Conservation (phyloP, 2,113 vertebrate species). For the Amphilophus citrinellus region DNA sequence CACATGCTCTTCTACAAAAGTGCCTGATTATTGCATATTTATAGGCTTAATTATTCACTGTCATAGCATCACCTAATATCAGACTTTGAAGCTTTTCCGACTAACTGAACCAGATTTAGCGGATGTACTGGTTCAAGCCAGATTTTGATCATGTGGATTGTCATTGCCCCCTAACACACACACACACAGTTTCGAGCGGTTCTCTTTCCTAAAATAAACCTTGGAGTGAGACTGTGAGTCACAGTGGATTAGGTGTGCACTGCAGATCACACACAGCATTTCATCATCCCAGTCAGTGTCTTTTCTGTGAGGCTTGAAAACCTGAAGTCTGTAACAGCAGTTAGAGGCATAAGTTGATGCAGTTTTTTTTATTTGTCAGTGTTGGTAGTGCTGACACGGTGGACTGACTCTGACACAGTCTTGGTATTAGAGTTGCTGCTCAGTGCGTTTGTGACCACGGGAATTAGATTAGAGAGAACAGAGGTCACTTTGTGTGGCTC, state of each 20-base stretch:
- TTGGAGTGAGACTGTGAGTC: constrained; percentile 35
- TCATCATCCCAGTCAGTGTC: constrained; percentile 11
- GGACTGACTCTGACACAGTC: constrained; percentile 27
- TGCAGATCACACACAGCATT: constrained; percentile 20
- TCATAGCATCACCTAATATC: neutral
- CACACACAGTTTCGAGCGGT: constrained; percentile 16
- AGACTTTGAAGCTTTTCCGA: neutral
- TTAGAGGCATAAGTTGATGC: neutral
- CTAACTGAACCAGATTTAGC: constrained; percentile 6
- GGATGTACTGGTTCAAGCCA: neutral
- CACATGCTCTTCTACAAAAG: neutral
- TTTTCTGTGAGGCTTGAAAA: neutral
- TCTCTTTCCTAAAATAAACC: constrained; percentile 71
- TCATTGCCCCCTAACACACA: neutral
- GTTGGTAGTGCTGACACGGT: neutral
- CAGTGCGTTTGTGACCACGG: constrained; percentile 54
- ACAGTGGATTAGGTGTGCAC: constrained; percentile 38
- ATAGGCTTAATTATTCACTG: neutral
- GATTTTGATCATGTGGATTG: constrained; percentile 36
- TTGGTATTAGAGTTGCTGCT: constrained; percentile 49
- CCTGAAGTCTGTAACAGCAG: neutral
- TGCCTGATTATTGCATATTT: neutral
- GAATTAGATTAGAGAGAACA: constrained; percentile 75
- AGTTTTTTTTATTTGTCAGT: neutral
- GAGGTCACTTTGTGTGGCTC: constrained; percentile 71